phyloP scores from a whole-genome alignment of 2,113 vertebrate genomes.

The Sprattus sprattus region DNA sequence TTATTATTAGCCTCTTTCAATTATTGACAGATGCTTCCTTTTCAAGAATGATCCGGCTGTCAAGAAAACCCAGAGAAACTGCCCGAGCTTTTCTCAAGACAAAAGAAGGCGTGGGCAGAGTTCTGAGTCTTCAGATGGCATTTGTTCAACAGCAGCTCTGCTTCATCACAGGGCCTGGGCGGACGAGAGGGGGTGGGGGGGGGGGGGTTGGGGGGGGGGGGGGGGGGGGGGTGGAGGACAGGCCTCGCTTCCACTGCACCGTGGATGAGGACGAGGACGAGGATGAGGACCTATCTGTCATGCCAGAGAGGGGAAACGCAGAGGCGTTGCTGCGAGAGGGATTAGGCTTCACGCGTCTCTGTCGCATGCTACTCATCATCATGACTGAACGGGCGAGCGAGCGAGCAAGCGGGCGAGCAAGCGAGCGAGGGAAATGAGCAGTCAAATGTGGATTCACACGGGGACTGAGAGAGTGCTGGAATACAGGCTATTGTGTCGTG shows the following conservation, averaged over 20 bases:
- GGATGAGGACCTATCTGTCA: not conserved
- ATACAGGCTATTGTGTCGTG: too few species aligned
- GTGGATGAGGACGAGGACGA: not conserved
- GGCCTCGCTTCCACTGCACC: not conserved
- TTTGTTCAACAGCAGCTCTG: not conserved
- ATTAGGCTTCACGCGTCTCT: not conserved
- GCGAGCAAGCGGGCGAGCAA: not conserved
- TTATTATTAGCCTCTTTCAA: not conserved
- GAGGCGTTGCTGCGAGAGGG: too few species aligned
- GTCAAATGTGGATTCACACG: too few species aligned
- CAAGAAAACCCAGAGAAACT: slow-evolving; percentile 4
- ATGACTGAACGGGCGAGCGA: not conserved
- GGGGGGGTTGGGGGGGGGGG: not conserved
- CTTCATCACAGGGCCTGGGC: too few species aligned
- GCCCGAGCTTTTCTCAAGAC: not conserved
- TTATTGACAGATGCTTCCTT: not conserved
- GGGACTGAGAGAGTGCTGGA: too few species aligned
- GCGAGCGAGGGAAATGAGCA: too few species aligned
- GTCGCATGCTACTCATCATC: not conserved
- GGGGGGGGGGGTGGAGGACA: not conserved
- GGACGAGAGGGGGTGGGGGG: not conserved
- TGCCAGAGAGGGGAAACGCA: not conserved
- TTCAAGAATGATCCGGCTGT: not conserved
- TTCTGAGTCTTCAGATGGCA: not conserved
- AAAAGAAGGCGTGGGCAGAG: not conserved